These are phyloP conservation scores for Pterostichus niger DNA, from an alignment of 2,888 invertebrate species.

Conservation along the genomic window DNA sequence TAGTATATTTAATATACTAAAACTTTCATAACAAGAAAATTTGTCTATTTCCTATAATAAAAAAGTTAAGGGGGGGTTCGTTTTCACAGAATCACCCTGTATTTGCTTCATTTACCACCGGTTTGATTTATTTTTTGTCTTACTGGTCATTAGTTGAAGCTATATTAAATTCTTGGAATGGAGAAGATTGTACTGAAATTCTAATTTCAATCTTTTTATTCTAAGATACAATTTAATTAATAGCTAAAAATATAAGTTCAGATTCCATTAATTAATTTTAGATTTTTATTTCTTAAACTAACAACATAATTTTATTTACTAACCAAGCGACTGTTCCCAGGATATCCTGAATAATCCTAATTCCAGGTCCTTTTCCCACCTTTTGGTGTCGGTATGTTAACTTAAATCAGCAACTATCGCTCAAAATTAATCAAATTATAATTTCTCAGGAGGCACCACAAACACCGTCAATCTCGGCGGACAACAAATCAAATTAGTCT, in stretches of 20 bases:
- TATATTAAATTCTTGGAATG: not conserved
- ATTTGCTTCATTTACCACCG: constrained; percentile 11
- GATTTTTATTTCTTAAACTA: no score
- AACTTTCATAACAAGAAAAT: no score
- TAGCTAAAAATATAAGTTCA: no score
- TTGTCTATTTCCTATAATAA: no score
- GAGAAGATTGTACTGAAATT: constrained; percentile 15
- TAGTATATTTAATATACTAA: no score
- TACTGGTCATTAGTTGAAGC: not conserved
- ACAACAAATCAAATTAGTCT: constrained; percentile 75
- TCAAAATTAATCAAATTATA: no score
- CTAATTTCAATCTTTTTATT: not conserved
- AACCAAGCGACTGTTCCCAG: no score
- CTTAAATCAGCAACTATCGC: not conserved
- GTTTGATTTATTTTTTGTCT: not conserved
- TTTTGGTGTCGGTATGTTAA: not conserved
- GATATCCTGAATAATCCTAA: no score
- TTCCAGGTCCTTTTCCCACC: not conserved
- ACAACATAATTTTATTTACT: no score
- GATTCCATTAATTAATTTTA: no score
- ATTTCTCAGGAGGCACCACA: constrained; percentile 68
- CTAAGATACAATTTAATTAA: not conserved
- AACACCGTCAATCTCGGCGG: constrained; percentile 69
- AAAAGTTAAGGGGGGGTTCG: no score
- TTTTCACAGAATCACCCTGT: no score